phyloP scores from a whole-genome alignment of 2,888 invertebrate species.

The Galeopsomyia nigrocyanea region DNA sequence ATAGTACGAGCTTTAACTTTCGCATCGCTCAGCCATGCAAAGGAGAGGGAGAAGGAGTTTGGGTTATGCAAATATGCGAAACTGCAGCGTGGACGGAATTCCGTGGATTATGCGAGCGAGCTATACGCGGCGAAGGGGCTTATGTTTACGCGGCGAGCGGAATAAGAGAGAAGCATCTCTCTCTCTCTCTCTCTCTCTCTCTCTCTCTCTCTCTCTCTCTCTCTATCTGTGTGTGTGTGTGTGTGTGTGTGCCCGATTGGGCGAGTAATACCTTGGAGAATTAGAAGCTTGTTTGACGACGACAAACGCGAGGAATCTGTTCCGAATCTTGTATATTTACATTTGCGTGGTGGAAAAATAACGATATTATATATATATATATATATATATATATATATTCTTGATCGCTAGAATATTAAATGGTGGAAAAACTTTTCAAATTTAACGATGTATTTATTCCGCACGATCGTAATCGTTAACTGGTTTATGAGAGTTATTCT shows the following conservation, averaged over 20 bases:
- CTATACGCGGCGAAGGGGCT: conserved; percentile 39
- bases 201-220: no score
- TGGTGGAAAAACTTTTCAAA: no score
- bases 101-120: conserved; percentile 49
- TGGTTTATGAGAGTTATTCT: no score
- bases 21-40: conserved; percentile 42
- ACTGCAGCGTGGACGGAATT: conserved; percentile 52
- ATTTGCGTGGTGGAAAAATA: no score
- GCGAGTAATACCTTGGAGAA: conserved; percentile 20
- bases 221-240: no score
- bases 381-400: no score
- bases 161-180: conserved; percentile 22
- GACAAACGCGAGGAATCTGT: neutral
- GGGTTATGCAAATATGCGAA: conserved; percentile 52
- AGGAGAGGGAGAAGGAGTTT: conserved; percentile 23
- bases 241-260: conserved; percentile 3
- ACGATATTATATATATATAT: no score
- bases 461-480: no score
- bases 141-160: conserved; percentile 50
- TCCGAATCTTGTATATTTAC: no score
- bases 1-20: conserved; percentile 39
- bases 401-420: no score
- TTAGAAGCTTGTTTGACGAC: conserved; percentile 2
- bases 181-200: no score
- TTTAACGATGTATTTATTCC: no score